These are phyloP conservation scores for Argopecten irradians DNA, from an alignment of 1,140 invertebrate genomes.

Conservation along the genomic window DNA sequence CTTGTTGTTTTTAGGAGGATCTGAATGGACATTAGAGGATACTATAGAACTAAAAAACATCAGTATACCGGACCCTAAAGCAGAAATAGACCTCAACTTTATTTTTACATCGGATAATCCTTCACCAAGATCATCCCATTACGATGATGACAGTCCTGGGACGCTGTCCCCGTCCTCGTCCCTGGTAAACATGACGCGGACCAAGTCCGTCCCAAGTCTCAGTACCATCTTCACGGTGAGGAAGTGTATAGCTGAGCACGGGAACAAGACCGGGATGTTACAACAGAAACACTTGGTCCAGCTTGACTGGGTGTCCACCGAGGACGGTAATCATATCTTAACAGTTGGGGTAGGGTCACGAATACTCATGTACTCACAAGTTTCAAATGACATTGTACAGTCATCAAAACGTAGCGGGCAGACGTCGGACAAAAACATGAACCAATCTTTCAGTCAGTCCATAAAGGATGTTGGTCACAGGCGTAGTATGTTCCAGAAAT, in stretches of 20 bases:
- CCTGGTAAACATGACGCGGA: slow-evolving; percentile 74
- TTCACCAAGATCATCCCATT: slow-evolving; percentile 36
- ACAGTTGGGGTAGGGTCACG: slow-evolving; percentile 97
- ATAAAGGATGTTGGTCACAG: slow-evolving; percentile 25
- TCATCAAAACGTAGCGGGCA: slow-evolving; percentile 59
- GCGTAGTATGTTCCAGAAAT: slow-evolving; percentile 70
- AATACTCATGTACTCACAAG: slow-evolving; percentile 78
- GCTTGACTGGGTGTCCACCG: slow-evolving; percentile 99
- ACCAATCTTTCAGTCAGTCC: slow-evolving; percentile 10
- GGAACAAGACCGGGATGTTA: slow-evolving; percentile 71
- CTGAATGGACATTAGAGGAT: slow-evolving; percentile 99
- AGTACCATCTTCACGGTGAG: slow-evolving; percentile 92
- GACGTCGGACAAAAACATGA: slow-evolving; percentile 25
- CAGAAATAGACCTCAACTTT: slow-evolving; percentile 72
- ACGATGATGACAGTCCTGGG: slow-evolving; percentile 41
- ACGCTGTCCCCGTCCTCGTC: slow-evolving; percentile 56
- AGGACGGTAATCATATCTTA: slow-evolving; percentile 98
- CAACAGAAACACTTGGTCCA: slow-evolving; percentile 84
- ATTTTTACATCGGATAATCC: slow-evolving; percentile 50
- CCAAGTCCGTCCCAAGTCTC: slow-evolving; percentile 93
- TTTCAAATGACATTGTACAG: slow-evolving; percentile 76
- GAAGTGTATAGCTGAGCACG: slow-evolving; percentile 92
- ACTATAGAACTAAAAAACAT: slow-evolving; percentile 79
- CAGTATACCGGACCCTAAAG: slow-evolving; percentile 72
- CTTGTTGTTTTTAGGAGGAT: slow-evolving; percentile 80